Percentiles rank a stretch among this genome's conserved stretches.
These are phyloP conservation scores for Eristalis arbustorum DNA, from an alignment of 2,888 invertebrate genomes.

Conservation along the genomic window DNA sequence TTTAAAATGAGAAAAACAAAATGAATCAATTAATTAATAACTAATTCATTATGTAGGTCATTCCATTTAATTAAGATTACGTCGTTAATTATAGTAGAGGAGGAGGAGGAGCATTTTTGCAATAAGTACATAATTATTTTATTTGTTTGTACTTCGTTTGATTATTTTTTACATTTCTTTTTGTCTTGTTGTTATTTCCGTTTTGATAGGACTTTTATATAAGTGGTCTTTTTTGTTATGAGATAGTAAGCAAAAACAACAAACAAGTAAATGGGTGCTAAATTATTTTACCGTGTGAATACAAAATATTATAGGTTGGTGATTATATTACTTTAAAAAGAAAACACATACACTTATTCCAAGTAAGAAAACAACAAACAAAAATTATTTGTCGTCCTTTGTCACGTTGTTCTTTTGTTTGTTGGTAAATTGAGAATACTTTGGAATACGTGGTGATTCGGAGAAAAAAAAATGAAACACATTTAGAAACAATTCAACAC, in stretches of 20 bases:
- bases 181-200: slow-evolving; percentile 6
- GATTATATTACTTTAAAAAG: not conserved
- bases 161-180: not conserved
- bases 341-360: not conserved
- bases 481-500: not conserved
- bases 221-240: slow-evolving; percentile 29
- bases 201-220: slow-evolving; percentile 44
- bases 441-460: slow-evolving; percentile 19
- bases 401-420: not conserved
- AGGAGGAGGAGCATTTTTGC: slow-evolving; percentile 12
- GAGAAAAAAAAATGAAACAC: not conserved
- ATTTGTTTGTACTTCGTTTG: not conserved
- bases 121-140: slow-evolving; percentile 25
- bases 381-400: not conserved
- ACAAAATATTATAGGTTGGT: slow-evolving; percentile 21
- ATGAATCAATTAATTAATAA: slow-evolving; percentile 52
- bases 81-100: slow-evolving; percentile 2
- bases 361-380: not conserved
- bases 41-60: slow-evolving; percentile 58
- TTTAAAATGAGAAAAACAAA: slow-evolving; percentile 30
- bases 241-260: slow-evolving; percentile 8
- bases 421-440: not conserved
- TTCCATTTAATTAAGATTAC: slow-evolving; percentile 57
- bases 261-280: slow-evolving; percentile 59
- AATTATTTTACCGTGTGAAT: slow-evolving; percentile 41